Evolutionary conservation across 2,888 invertebrate species (phyloP), one percentile per base, ranked within the genome.

Genomic region (Dasysyrphus albostriatus): DNA sequence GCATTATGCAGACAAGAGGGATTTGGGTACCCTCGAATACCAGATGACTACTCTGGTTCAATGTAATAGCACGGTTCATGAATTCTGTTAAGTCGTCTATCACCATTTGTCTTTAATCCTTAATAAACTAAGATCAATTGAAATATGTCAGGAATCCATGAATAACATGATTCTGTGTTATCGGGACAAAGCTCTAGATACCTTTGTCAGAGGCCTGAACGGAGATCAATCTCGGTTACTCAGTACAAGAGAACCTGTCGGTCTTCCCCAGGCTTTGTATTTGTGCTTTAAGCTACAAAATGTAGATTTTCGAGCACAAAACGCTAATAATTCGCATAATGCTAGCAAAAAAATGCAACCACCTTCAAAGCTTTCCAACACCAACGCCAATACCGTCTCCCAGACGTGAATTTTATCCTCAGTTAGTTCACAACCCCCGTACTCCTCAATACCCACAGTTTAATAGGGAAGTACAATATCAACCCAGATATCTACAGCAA

Each of bases 341-440:
- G 16, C 8, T 19, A 47, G 7, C 16, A 16, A 8, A 8, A 9
- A 8, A 16, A 16, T 6, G 8, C 16, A 16, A 47, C 0, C 39
- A 24, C 70, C 70, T 3, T n/a, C n/a, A n/a, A n/a, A n/a, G 24
- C n/a, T n/a, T n/a, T n/a, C n/a, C n/a, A n/a, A n/a, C n/a, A n/a
- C n/a, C n/a, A n/a, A n/a, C n/a, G n/a, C n/a, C n/a, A n/a, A n/a
- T 24, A 24, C 24, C 24, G 24, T 1, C 24, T 24, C 24, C 24
- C 24, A 24, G 24, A 24, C 24, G 24, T 24, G 24, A 83, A 16
- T 70, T 79, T 56, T 79, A 58, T 56, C 79, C 75, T n/a, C 75
- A 83, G 19, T 56, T 70, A 56, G 49, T 83, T 12, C 70, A 79
- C 14, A 79, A 83, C 24, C 63, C 65, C 29, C 70, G 73, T 32